Conservation (phyloP, 2,113 vertebrate species). For the Paramormyrops kingsleyae region DNA sequence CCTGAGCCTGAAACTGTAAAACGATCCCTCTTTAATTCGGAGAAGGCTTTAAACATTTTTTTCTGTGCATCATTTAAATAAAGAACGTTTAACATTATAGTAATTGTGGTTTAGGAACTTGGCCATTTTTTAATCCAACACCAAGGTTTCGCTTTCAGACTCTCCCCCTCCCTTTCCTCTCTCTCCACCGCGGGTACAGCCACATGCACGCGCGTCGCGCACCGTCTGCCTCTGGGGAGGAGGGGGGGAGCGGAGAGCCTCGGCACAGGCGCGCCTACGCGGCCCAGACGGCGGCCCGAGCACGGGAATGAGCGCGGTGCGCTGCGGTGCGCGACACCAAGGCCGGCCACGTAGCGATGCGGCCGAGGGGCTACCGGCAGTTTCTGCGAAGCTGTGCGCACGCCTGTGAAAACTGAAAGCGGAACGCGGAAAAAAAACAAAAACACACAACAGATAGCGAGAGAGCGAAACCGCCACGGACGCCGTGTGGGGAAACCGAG, state of each 20-base stretch:
- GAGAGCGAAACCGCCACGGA: background rate
- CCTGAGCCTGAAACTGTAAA: background rate
- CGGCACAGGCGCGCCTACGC: slow-evolving; percentile 45
- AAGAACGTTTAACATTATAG: background rate
- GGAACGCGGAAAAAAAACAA: background rate
- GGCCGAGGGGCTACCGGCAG: slow-evolving; percentile 16
- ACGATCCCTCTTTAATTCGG: background rate
- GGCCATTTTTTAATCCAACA: slow-evolving; percentile 1
- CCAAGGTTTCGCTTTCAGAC: slow-evolving; percentile 12
- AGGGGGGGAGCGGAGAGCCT: slow-evolving; percentile 39
- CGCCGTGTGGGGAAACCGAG: background rate
- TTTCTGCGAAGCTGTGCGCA: slow-evolving; percentile 21
- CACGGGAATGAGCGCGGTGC: slow-evolving; percentile 51
- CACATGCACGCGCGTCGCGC: slow-evolving; percentile 41
- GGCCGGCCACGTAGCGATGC: slow-evolving; percentile 62
- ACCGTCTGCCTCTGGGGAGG: slow-evolving; percentile 31
- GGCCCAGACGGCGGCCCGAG: slow-evolving; percentile 47
- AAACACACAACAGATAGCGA: background rate
- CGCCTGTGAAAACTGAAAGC: background rate
- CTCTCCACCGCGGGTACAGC: slow-evolving; percentile 11
- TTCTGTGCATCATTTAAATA: background rate
- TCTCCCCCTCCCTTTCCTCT: background rate
- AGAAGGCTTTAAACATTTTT: background rate
- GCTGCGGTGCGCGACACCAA: slow-evolving; percentile 50
- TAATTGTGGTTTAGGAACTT: background rate